Conservation (phyloP, 2,113 vertebrate species). For the Illadopsis cleaveri region DNA sequence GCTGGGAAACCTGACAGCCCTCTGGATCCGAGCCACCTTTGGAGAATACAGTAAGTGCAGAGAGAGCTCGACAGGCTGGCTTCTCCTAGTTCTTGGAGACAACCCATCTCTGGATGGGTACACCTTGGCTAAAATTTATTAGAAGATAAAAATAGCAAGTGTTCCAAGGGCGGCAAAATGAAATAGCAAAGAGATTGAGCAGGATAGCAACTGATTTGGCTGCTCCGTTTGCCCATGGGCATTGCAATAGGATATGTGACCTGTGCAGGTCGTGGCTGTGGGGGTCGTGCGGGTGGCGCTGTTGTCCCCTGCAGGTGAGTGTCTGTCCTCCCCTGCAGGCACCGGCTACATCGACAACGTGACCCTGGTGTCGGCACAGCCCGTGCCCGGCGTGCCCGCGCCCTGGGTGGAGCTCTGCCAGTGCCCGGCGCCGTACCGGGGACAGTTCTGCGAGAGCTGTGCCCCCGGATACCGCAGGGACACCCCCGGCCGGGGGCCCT, state of each 20-base stretch:
- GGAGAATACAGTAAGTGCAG: constrained; percentile 84
- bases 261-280: accelerated
- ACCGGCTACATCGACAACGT: constrained; percentile 89
- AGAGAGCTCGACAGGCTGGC: background rate
- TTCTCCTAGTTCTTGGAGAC: background rate
- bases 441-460: constrained; percentile 87
- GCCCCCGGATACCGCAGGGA: constrained; percentile 81
- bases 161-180: background rate
- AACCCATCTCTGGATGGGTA: background rate
- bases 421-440: constrained; percentile 79
- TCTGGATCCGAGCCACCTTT: constrained; percentile 88
- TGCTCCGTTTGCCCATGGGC: accelerated
- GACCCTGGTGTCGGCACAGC: constrained; percentile 80
- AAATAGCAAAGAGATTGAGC: background rate
- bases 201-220: background rate
- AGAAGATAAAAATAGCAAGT: background rate
- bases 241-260: accelerated
- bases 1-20: constrained; percentile 86
- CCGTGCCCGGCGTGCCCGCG: constrained; percentile 64
- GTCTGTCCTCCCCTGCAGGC: constrained; percentile 64
- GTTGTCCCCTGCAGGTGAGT: accelerated
- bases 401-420: constrained; percentile 86
- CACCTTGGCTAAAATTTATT: background rate
- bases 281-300: background rate
- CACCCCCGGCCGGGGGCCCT: constrained; percentile 65